Evolutionary conservation across 2,888 invertebrate species (phyloP), one percentile per base, ranked within the genome.

Genomic region (Apamea monoglypha): DNA sequence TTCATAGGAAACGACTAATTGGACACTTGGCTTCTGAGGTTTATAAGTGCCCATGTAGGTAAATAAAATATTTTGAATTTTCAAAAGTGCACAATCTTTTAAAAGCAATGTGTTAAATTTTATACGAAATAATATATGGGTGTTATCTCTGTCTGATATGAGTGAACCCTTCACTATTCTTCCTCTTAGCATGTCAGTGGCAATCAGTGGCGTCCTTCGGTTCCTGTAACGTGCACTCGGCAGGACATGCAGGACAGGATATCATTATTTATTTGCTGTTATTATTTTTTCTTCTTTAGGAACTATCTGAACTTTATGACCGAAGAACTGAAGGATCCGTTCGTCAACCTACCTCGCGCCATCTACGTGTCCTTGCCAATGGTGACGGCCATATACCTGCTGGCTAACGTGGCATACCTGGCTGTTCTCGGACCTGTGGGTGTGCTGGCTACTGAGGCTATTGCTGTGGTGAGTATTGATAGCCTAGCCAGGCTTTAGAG

Each of bases 261-360:
- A 47, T 47, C 16, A 47, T 47, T 16, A 47, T 16, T 47, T 4
- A 47, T 47, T 47, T 47, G 16, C 25, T 61, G 18, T 36, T 36
- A 70, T 64, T 1, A 6, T 36, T 63, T n/a, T 36, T 44, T 47
- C n/a, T 56, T 40, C 53, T 29, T n/a, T 64, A 98, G 98, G 98
- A 99, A 98, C 94, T 99, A 99, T 94, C 95, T 99, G 80, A 99
- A 99, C 95, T 99, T 99, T 93, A 99, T 99, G 98, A 99, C 99
- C 5, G 99, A 99, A 94, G 99, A 99, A 94, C 94, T 99, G 44
- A 98, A 98, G 90, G 97, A 99, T 94, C 99, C 98, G 2, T 98
- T 98, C 92, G 98, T 98, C 90, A 99, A 99, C 96, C 97, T 99
- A 40, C 99, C 99, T 2, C 97, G 99, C 76, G 99, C 99, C 29